Evolutionary conservation across 2,797 vertebrate genomes (phyloP).

Genomic region (Buceros bicornis): DNA sequence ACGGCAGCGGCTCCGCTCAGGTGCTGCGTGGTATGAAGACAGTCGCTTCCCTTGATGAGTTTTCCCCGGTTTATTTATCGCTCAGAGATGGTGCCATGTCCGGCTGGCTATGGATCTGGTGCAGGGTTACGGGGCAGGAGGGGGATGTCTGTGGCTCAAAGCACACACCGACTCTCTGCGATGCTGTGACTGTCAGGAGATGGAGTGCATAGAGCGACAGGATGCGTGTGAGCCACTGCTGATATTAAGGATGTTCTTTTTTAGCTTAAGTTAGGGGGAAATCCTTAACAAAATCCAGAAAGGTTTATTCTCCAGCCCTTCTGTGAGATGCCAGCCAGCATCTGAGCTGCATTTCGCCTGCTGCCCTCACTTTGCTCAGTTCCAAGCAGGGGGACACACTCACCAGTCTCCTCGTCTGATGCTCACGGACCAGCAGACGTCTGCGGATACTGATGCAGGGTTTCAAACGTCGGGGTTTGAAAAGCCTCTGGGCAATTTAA

Average conservation of each 20-base stretch:
- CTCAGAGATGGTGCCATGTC: not conserved
- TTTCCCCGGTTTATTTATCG: not conserved
- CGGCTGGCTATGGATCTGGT: not conserved
- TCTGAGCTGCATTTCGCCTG: not conserved
- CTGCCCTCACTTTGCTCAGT: not conserved
- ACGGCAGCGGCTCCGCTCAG: not conserved
- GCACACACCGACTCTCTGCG: not conserved
- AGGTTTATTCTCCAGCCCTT: not conserved
- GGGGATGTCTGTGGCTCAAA: not conserved
- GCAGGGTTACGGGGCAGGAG: not conserved
- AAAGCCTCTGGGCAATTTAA: not conserved
- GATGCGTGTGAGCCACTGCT: not conserved
- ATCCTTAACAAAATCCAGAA: not conserved
- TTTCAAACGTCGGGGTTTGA: not conserved
- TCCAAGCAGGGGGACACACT: not conserved
- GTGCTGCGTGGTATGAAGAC: conserved; percentile 30
- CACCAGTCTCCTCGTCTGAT: accelerated
- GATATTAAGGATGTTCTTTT: not conserved
- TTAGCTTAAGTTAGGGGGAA: not conserved
- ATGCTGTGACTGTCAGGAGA: not conserved
- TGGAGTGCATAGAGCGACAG: not conserved
- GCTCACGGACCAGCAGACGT: accelerated
- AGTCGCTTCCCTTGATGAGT: not conserved
- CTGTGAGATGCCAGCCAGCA: not conserved
- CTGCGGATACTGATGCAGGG: not conserved